Base-by-base conservation (phyloP, 1,140 invertebrate genomes). In the Pollicipes pollicipes region DNA sequence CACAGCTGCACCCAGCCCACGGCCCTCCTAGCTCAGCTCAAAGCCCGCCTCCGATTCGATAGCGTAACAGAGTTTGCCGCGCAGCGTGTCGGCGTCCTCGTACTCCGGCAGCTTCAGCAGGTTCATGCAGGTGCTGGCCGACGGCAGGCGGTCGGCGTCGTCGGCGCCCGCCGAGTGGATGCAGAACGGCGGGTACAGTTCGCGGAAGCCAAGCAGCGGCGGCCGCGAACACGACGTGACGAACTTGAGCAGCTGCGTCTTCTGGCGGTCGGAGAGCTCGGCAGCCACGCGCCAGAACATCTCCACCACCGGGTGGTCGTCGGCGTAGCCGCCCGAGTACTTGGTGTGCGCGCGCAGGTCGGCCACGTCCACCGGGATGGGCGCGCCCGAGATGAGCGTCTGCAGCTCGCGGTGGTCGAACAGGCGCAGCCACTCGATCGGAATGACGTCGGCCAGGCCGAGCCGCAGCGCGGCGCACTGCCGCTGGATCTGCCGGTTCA, bases 111-210 rank as follows among this genome's bases (percentile, higher is more conserved):
- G 83, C 80, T 98, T 98, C 26, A 99, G 81, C 66, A 98, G 84
- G 84, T 99, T 98, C 88, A 98, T 95, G 80, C 96, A 99, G 26
- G 96, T 98, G 78, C 91, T 95, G 10, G 95, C 91, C 37, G 93
- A 94, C 0, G 95, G 95, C 74, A 98, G 84, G 30, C 94, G 85
- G 68, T 86, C 82, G n/a, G 27, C 27, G 6, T 66, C 64, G 63
- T 88, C 87, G 68, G 75, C 75, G 26, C 93, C 93, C 30, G 90
- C 91, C 74, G 90, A 88, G 78, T 97, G 93, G 76, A 98, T 94
- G 77, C 93, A 94, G 80, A 98, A 95, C 24, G 90, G 87, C 45
- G 95, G 95, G 81, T 93, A 90, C 64, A 98, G 80, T 79, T 97
- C 93, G 90, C 94, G 75, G 8, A 81, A 80, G 26, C 96, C 96